Percentiles rank a stretch among this genome's conserved stretches.
These are phyloP conservation scores for Geotrypetes seraphini DNA, from an alignment of 2,797 vertebrate genomes.

Conservation along the genomic window DNA sequence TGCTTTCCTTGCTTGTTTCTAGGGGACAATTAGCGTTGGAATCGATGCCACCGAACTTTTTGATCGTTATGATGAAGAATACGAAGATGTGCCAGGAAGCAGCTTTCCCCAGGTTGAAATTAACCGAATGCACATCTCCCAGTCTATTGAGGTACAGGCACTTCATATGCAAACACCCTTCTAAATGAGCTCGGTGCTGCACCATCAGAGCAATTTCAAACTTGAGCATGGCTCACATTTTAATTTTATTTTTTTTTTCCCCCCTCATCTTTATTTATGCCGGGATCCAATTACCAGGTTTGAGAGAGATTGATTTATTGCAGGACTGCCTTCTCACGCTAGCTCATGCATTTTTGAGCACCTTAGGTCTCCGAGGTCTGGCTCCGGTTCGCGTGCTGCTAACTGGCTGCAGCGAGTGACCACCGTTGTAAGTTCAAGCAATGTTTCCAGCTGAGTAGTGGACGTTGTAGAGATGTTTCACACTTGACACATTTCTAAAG, in stretches of 20 bases:
- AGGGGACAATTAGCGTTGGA: constrained; percentile 95
- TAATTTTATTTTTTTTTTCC: too few species aligned
- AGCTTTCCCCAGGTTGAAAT: constrained; percentile 87
- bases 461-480: too few species aligned
- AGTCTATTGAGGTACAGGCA: constrained; percentile 92
- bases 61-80: constrained; percentile 91
- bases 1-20: constrained; percentile 8
- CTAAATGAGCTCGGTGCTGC: not conserved
- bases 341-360: fast-evolving
- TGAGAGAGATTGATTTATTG: not conserved
- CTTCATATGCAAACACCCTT: too few species aligned
- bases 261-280: constrained; percentile 7
- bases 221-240: not conserved
- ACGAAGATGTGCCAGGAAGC: constrained; percentile 69
- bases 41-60: constrained; percentile 95
- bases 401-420: not conserved
- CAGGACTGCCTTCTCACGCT: not conserved
- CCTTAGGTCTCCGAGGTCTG: fast-evolving
- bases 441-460: not conserved
- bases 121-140: constrained; percentile 97
- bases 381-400: not conserved
- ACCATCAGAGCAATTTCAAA: not conserved
- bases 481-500: too few species aligned
- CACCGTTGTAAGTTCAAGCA: not conserved
- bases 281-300: not conserved